Conservation (phyloP, 1,140 invertebrate genomes). For the Hycleus cichorii region DNA sequence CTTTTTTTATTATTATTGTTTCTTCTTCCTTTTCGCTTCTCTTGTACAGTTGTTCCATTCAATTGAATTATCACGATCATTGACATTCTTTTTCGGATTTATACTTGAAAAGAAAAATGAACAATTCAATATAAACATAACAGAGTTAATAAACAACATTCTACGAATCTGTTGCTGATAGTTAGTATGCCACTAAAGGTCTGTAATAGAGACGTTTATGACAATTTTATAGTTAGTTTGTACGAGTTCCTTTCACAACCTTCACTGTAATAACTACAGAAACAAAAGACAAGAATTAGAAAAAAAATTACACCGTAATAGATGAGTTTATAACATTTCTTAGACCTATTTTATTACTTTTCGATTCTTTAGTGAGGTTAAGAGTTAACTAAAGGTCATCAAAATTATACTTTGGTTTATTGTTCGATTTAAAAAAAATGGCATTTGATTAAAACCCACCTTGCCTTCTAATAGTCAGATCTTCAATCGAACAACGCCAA, state of each 20-base stretch:
- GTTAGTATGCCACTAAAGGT: conserved; percentile 16
- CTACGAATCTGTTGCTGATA: conserved; percentile 16
- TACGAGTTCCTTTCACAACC: conserved; percentile 12
- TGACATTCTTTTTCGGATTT: background rate
- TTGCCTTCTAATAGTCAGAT: too few species aligned
- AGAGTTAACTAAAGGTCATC: too few species aligned
- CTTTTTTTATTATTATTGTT: background rate
- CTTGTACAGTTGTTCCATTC: background rate
- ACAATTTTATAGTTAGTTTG: conserved; percentile 23
- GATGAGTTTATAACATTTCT: too few species aligned
- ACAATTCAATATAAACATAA: conserved; percentile 16
- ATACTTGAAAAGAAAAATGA: background rate
- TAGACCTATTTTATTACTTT: too few species aligned
- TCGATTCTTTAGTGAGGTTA: too few species aligned
- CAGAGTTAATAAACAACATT: conserved; percentile 14
- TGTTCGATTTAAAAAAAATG: too few species aligned
- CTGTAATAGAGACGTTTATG: conserved; percentile 26
- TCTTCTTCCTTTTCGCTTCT: background rate
- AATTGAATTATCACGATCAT: conserved; percentile 15
- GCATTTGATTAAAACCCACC: too few species aligned
- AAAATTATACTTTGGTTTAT: too few species aligned
- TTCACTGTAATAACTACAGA: too few species aligned
- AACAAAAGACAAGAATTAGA: too few species aligned
- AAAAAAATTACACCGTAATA: too few species aligned
- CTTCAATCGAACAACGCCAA: conserved; percentile 6